phyloP scores from a whole-genome alignment of 2,888 invertebrate genomes.

The Argynnis bischoffii region DNA sequence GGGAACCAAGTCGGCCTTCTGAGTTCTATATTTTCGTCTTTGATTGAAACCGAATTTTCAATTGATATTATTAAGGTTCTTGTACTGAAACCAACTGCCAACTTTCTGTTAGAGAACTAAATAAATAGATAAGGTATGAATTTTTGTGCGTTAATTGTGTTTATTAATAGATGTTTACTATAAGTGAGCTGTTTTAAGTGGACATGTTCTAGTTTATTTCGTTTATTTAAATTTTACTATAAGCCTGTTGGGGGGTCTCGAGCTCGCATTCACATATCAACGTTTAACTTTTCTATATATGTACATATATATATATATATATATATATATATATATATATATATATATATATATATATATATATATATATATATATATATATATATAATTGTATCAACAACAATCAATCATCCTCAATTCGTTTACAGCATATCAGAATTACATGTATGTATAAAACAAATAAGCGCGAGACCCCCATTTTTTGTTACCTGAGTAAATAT shows the following conservation, averaged over 20 bases:
- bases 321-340: constrained; percentile 41
- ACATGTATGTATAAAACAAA: constrained; percentile 27
- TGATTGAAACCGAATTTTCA: constrained; percentile 63
- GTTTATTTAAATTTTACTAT: constrained; percentile 72
- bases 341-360: constrained; percentile 43
- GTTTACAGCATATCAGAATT: constrained; percentile 62
- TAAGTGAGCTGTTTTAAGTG: constrained; percentile 73
- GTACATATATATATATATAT: constrained; percentile 43
- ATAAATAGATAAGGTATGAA: constrained; percentile 63
- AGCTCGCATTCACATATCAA: constrained; percentile 65
- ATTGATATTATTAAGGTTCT: constrained; percentile 69
- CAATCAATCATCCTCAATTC: not conserved
- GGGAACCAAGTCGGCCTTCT: constrained; percentile 24
- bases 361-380: constrained; percentile 36
- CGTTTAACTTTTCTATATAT: constrained; percentile 34
- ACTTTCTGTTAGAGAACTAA: constrained; percentile 67
- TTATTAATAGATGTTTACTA: constrained; percentile 71
- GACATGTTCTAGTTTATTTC: constrained; percentile 75
- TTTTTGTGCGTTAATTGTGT: constrained; percentile 73
- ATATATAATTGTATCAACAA: constrained; percentile 29
- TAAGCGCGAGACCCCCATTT: constrained; percentile 67
- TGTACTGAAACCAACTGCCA: constrained; percentile 78
- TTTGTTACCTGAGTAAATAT: constrained; percentile 83
- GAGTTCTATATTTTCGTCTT: constrained; percentile 44
- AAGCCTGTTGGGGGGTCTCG: constrained; percentile 68